Conservation (phyloP, 2,113 vertebrate species). For the Gobius niger region DNA sequence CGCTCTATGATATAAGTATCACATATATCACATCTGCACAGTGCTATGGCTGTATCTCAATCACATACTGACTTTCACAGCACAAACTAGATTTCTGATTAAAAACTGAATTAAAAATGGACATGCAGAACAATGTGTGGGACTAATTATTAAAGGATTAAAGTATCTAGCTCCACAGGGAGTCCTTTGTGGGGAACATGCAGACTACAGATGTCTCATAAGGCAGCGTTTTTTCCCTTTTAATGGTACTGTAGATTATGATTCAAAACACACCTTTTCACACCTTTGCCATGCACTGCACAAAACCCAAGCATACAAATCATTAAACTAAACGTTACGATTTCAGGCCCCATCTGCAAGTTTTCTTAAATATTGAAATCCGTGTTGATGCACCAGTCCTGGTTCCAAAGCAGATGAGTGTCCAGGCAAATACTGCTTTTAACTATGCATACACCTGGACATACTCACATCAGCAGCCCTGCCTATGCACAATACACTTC, state of each 20-base stretch:
- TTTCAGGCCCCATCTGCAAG: background rate
- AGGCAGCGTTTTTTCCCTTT: background rate
- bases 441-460: slow-evolving; percentile 21
- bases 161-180: too few species aligned
- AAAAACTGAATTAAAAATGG: too few species aligned
- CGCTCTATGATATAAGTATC: background rate
- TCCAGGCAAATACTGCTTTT: slow-evolving; percentile 32
- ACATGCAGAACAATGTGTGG: too few species aligned
- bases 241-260: background rate
- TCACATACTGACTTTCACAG: too few species aligned
- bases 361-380: slow-evolving; percentile 30
- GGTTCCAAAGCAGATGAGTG: slow-evolving; percentile 35
- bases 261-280: background rate
- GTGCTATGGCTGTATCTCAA: background rate
- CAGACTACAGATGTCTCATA: too few species aligned
- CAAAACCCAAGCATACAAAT: background rate
- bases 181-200: too few species aligned
- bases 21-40: background rate
- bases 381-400: slow-evolving; percentile 17
- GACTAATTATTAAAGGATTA: too few species aligned
- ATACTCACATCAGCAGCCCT: background rate
- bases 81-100: too few species aligned
- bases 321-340: background rate
- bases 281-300: too few species aligned
- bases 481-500: slow-evolving; percentile 12